Conservation (phyloP, 92 coral and sea anemone species). For the Pocillopora grandis region DNA sequence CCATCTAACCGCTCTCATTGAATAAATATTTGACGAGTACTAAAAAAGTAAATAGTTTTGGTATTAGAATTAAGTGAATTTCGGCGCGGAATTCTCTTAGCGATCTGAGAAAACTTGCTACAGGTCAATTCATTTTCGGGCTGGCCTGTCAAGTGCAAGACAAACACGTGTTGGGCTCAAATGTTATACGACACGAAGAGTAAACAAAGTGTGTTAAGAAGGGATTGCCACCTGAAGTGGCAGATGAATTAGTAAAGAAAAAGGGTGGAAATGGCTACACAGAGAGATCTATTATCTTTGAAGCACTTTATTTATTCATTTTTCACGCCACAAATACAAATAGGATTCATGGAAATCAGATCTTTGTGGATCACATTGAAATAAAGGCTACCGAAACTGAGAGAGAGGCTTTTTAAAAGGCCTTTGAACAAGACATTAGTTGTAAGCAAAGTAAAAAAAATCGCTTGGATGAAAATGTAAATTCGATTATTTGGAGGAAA, state of each 20-base stretch:
- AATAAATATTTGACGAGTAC: conserved; percentile 38
- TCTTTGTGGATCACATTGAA: conserved; percentile 12
- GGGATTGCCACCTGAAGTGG: conserved; percentile 39
- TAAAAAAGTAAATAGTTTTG: neutral
- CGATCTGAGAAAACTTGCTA: neutral
- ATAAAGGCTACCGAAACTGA: neutral
- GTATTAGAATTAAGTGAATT: neutral
- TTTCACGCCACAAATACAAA: conserved; percentile 21
- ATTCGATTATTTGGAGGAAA: neutral
- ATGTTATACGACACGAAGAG: neutral
- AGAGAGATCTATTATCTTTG: conserved; percentile 15
- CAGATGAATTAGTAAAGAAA: conserved; percentile 34
- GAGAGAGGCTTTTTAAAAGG: neutral
- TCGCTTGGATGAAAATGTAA: neutral
- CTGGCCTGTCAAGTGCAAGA: neutral
- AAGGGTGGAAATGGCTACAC: neutral
- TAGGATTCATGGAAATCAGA: neutral
- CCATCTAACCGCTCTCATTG: conserved; percentile 16
- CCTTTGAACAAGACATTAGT: neutral
- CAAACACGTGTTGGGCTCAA: conserved; percentile 2
- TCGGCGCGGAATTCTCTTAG: neutral
- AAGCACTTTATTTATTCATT: conserved; percentile 28
- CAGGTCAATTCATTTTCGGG: neutral
- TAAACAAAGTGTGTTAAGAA: conserved; percentile 24
- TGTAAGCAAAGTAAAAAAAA: neutral